A percentile compares a stretch with the other conserved stretches of the same genome.
Conservation (phyloP, 2,113 vertebrate species). For the Sebastes schlegelii region DNA sequence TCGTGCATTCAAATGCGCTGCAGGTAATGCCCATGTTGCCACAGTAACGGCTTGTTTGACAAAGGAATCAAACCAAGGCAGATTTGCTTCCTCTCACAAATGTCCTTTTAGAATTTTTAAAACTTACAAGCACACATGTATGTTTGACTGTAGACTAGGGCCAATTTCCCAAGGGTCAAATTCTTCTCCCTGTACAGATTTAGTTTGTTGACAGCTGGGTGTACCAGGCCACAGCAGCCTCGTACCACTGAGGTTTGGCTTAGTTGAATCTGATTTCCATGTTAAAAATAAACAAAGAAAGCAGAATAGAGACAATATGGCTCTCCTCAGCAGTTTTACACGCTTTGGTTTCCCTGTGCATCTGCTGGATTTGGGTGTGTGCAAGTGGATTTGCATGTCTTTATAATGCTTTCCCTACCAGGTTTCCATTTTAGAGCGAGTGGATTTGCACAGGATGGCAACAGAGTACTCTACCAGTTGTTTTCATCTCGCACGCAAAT, state of each 20-base stretch:
- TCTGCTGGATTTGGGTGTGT: constrained; percentile 70
- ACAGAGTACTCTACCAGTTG: constrained; percentile 53
- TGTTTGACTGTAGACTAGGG: neutral
- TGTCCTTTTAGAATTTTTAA: constrained; percentile 12
- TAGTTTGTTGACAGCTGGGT: constrained; percentile 50
- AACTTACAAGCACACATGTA: constrained; percentile 6
- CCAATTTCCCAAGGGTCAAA: constrained; percentile 11
- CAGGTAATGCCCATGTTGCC: constrained; percentile 37
- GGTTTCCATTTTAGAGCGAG: constrained; percentile 62
- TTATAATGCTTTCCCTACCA: constrained; percentile 60
- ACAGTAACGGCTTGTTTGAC: constrained; percentile 35
- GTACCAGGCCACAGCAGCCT: constrained; percentile 31
- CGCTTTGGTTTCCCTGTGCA: constrained; percentile 54
- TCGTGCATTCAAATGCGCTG: constrained; percentile 41
- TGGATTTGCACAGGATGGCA: constrained; percentile 66
- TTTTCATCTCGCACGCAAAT: constrained; percentile 60
- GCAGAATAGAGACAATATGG: constrained; percentile 57
- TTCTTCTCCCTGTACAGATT: constrained; percentile 25
- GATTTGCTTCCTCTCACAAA: constrained; percentile 22
- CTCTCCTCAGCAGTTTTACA: constrained; percentile 61
- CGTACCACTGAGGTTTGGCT: constrained; percentile 51
- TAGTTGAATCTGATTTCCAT: constrained; percentile 77
- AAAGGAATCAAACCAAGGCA: constrained; percentile 31
- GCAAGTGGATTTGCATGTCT: constrained; percentile 77
- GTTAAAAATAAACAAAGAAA: constrained; percentile 64